Conservation (phyloP, 2,888 invertebrate genomes). For the Eueremaeus valkanovi region DNA sequence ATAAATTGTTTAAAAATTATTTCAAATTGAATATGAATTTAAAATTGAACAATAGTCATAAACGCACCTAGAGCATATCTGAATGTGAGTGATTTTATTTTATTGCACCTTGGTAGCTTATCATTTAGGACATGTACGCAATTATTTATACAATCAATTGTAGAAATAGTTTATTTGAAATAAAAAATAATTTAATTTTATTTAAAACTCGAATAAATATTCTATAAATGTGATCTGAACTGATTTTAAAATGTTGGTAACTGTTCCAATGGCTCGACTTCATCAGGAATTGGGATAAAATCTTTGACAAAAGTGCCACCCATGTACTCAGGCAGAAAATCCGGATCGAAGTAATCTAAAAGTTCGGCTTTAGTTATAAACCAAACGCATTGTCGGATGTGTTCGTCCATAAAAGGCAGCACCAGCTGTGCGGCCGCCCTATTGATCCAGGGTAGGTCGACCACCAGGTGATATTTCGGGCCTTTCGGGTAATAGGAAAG, state of each 20-base stretch:
- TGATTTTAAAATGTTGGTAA: background rate
- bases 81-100: too few relatives aligned
- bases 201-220: background rate
- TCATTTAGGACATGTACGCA: too few relatives aligned
- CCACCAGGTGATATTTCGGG: conserved; percentile 35
- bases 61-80: too few relatives aligned
- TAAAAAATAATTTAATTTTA: too few relatives aligned
- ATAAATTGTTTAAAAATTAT: too few relatives aligned
- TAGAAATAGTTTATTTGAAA: too few relatives aligned
- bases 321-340: conserved; percentile 36
- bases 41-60: too few relatives aligned
- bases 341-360: conserved; percentile 21
- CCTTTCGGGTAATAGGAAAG: conserved; percentile 77
- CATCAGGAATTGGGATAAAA: background rate
- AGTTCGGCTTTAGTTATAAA: conserved; percentile 30
- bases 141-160: too few relatives aligned
- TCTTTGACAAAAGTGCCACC: conserved; percentile 7
- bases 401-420: conserved; percentile 38
- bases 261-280: background rate
- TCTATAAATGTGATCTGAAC: background rate
- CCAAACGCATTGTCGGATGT: background rate
- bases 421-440: too few relatives aligned
- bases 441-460: conserved; percentile 43
- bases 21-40: too few relatives aligned
- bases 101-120: too few relatives aligned